Evolutionary conservation across 2,888 invertebrate species (phyloP).

Genomic region (Stegophylla sp.): DNA sequence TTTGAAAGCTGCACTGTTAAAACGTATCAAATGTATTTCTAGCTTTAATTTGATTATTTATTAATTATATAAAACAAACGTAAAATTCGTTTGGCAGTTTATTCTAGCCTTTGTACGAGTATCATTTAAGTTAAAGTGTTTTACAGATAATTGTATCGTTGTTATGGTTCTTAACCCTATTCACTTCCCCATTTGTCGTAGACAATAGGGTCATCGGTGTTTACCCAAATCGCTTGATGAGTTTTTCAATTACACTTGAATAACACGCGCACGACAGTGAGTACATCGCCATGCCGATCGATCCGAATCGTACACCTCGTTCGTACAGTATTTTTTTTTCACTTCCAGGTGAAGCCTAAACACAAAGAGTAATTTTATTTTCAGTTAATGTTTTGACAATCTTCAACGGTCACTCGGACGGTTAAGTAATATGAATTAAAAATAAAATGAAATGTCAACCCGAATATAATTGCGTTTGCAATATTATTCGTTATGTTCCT

Average conservation of each 20-base stretch:
- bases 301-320: constrained; percentile 91
- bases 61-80: too few relatives aligned
- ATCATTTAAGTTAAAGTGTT: too few relatives aligned
- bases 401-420: background rate
- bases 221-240: constrained; percentile 75
- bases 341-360: constrained; percentile 75
- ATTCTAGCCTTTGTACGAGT: too few relatives aligned
- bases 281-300: constrained; percentile 96
- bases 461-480: too few relatives aligned
- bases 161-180: background rate
- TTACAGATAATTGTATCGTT: background rate
- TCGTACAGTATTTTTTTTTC: constrained; percentile 76
- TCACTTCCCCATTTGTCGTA: background rate
- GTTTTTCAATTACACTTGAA: constrained; percentile 84
- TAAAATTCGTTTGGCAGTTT: too few relatives aligned
- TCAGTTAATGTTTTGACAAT: background rate
- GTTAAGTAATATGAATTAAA: background rate
- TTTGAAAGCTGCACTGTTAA: too few relatives aligned
- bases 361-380: constrained; percentile 61
- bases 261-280: constrained; percentile 94
- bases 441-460: too few relatives aligned
- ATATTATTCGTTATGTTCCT: constrained; percentile 63
- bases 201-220: background rate
- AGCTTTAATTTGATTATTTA: too few relatives aligned
- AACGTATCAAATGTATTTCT: too few relatives aligned